These are phyloP conservation scores for Lacerta viridis DNA, from an alignment of 2,797 vertebrate species.

Conservation along the genomic window DNA sequence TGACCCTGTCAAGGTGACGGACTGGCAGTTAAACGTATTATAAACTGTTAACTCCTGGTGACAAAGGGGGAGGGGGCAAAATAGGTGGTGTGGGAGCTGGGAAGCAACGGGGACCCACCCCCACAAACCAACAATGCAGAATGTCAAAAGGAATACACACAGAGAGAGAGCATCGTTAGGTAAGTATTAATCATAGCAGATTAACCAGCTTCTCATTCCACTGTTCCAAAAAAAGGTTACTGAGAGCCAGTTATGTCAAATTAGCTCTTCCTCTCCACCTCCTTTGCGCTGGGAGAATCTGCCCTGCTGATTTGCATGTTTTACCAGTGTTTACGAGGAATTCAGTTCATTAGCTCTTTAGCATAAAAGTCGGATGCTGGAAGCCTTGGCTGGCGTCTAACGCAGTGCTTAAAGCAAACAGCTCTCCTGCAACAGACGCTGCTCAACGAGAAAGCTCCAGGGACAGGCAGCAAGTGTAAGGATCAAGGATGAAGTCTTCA, in stretches of 20 bases:
- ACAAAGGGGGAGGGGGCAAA: constrained; percentile 17
- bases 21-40: constrained; percentile 86
- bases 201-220: constrained; percentile 89
- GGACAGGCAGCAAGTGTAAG: not conserved
- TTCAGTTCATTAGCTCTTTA: constrained; percentile 83
- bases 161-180: constrained; percentile 73
- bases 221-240: constrained; percentile 89
- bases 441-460: not conserved
- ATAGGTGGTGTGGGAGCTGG: not conserved
- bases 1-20: constrained; percentile 88
- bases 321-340: constrained; percentile 81
- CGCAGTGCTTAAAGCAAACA: constrained; percentile 76
- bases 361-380: constrained; percentile 77
- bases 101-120: constrained; percentile 31
- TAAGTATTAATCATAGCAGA: constrained; percentile 90
- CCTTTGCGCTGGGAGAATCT: constrained; percentile 82
- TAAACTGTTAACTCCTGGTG: constrained; percentile 81
- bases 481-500: not conserved
- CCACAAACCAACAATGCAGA: constrained; percentile 68
- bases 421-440: constrained; percentile 72
- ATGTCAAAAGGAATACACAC: constrained; percentile 77
- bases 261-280: constrained; percentile 83
- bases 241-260: constrained; percentile 87
- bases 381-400: constrained; percentile 76
- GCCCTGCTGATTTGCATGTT: constrained; percentile 80